Base-by-base conservation (phyloP, 2,113 vertebrate genomes). In the Eulemur rufifrons region DNA sequence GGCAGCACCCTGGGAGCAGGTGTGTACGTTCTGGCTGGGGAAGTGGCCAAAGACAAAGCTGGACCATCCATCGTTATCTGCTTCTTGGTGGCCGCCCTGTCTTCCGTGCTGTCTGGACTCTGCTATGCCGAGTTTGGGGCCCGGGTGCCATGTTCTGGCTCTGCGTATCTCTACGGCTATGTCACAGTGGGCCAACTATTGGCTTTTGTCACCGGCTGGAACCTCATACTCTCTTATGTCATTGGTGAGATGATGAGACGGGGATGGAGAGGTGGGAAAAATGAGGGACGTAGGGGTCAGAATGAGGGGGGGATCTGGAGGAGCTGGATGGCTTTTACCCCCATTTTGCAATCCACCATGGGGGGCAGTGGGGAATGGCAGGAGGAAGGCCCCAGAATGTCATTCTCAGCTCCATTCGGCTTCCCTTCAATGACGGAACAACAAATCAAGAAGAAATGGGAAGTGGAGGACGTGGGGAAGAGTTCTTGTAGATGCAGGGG, bases 131-230 rank as follows among this genome's bases (percentile, higher is more conserved):
- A 99, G 95, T 99, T 99, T 21, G 99, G 99, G 0, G 99, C 99
- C 69, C 99, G 99, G 0, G 99, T 99, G 2, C 99, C 99, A 20
- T 99, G 99, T 96, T 99, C 99, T 0, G 99, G 99, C 8, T 99
- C 99, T 1, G 99, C 99, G 0, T 99, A 99, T 90, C 98, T 99
- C 54, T 99, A 99, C 98, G 99, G 99, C 98, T 99, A 99, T 0
- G 99, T 99, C 73, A 99, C 99, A 0, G 99, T 99, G 0, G 99
- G 99, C 0, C 99, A 99, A 96, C 99, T 99, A 71, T 99, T 99
- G 98, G 99, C 99, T 91, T 99, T 99, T 96, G 99, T 99, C 86
- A 99, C 99, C 0, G 99, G 99, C 1, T 99, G 99, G 99, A 99
- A 99, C 97, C 99, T 99, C 97, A 99, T 99, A 54, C 99, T 99